Base-by-base conservation (phyloP, 2,113 vertebrate genomes). In the Indicator indicator region DNA sequence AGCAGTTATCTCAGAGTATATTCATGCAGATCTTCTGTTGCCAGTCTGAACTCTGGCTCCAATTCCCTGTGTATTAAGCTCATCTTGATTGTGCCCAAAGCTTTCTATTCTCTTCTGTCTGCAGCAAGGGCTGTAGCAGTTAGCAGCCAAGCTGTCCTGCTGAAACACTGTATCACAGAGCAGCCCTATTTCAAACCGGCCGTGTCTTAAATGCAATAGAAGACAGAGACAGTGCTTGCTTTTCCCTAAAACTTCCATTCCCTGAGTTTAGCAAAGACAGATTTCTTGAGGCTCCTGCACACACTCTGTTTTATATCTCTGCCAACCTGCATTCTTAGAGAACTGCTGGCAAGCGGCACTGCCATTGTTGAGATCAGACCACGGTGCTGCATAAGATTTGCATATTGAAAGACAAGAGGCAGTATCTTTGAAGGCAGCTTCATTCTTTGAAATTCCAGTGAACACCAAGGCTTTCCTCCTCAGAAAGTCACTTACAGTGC, bases 341-440 rank as follows among this genome's bases (percentile, higher is more conserved):
- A 79, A 59, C 71, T 73, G 30, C 84, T 96, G 78, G 78, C 83
- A 89, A 76, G 23, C 13, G 5, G 55, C 20, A 6, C 40, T 59
- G 28, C 46, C 19, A 5, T 28, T 73, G 40, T 42, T 0, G 0
- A 63, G 85, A 67, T 83, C 55, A 70, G 82, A 23, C 67, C 59
- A 48, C 58, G 44, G 50, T 0, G 0, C 40, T 83, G 17, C 15
- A 0, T 13, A 52, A 1, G 0, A 24, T 52, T 83, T 73, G 28
- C 28, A 19, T 15, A 32, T 4, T 9, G 15, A 87, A 87, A 73
- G 82, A 87, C 63, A 70, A n/a, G 83, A 74, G 59, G 27, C 56
- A 12, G 59, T 42, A 10, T 30, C 74, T 64, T 79, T 76, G 77
- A 92, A 85, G 36, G 21, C 58, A 84, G 59, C 40, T 63, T 82